Base-by-base conservation (phyloP, 1,140 invertebrate species). In the Dendroctonus valens region DNA sequence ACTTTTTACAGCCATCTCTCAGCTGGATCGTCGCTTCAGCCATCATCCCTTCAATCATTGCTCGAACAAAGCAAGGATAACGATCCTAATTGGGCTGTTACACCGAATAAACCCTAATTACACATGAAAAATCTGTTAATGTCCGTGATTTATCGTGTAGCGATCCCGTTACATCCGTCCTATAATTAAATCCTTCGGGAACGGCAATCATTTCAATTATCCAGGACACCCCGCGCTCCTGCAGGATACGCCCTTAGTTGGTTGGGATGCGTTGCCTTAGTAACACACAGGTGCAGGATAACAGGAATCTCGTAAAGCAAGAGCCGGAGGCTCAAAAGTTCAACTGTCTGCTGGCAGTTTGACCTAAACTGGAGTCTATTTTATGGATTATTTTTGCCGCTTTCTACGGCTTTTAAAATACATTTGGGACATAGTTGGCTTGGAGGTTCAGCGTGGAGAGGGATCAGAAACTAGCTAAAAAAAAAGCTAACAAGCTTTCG, bases 131-230 rank as follows among this genome's bases (percentile, higher is more conserved):
- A 74, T 73, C 73, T 41, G 66, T 68, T 71, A 67, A 69, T 69
- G 67, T 68, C 26, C 48, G 52, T 75, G 74, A 75, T 75, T 74
- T 75, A 75, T 75, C 42, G 61, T 41, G 14, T 14, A 38, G 38
- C 52, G 49, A 71, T 75, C 74, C 46, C 26, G 72, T 75, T 75
- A 70, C 74, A 75, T 75, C 72, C 74, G 74, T 75, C 74, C 74
- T 74, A 66, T 75, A 75, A 75, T 75, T 75, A 75, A 75, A 71
- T 75, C 74, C 74, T 69, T 61, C 67, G 74, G 72, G 74, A 75
- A 65, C 70, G 68, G 72, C 72, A 75, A 75, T 75, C 74, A 75
- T 75, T 75, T 71, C 74, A 75, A 74, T 75, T 75, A 75, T 50
- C 49, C 51, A 42, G 60, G 69, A 48, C 66, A 40, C 58, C 54